phyloP scores from a whole-genome alignment of 2,888 invertebrate genomes.

The Loripinus fragilis region DNA sequence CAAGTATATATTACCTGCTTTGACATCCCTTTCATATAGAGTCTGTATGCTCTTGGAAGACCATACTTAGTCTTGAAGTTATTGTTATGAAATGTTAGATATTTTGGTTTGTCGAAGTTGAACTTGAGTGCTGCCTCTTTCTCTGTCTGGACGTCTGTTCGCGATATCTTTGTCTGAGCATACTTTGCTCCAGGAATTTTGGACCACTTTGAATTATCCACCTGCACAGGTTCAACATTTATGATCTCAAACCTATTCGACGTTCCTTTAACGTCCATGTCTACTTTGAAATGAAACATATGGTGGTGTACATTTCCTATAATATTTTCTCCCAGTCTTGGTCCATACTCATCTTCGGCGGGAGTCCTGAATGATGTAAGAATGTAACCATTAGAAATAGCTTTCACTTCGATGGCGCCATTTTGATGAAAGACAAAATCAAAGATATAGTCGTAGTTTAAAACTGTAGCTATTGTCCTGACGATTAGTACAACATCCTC shows the following conservation, averaged over 20 bases:
- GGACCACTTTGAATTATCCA: conserved; percentile 45
- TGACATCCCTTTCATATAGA: conserved; percentile 42
- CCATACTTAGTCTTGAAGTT: conserved; percentile 57
- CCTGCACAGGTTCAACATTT: conserved; percentile 51
- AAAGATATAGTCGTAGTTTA: conserved; percentile 76
- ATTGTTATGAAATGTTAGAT: conserved; percentile 71
- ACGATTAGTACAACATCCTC: conserved; percentile 64
- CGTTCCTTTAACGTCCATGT: conserved; percentile 70
- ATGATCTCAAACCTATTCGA: conserved; percentile 71
- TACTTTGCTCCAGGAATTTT: conserved; percentile 45
- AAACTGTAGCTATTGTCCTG: conserved; percentile 66
- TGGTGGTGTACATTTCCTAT: conserved; percentile 73
- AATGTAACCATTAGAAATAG: conserved; percentile 72
- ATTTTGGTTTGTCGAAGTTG: conserved; percentile 72
- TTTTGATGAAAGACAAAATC: conserved; percentile 75
- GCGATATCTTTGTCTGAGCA: conserved; percentile 45
- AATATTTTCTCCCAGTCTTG: conserved; percentile 58
- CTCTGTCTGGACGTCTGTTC: conserved; percentile 59
- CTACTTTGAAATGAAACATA: conserved; percentile 71
- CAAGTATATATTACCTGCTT: conserved; percentile 23
- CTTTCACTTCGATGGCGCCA: conserved; percentile 66
- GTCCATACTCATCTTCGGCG: conserved; percentile 57
- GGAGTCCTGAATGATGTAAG: conserved; percentile 49
- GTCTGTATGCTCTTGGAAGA: conserved; percentile 65
- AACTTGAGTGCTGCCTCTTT: conserved; percentile 68